A percentile compares a stretch with the other conserved stretches of the same genome.
Evolutionary conservation across 2,113 vertebrate genomes (phyloP).

Genomic region (Corydoras sp.): DNA sequence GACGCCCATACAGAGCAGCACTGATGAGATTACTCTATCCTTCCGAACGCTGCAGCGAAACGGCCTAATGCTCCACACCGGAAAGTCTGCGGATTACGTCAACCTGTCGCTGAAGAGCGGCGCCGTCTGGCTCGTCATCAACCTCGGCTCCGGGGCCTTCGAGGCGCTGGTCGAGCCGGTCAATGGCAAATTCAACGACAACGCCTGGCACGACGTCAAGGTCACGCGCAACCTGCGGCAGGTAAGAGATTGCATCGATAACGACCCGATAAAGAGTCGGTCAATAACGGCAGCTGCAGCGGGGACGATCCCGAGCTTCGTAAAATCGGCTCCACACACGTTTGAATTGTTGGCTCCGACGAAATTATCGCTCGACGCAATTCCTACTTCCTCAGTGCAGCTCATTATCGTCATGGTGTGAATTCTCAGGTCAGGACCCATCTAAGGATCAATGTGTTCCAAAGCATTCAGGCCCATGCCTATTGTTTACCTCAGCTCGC

Average conservation of each 20-base stretch:
- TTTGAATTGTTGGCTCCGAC: no score
- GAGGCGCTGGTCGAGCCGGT: slow-evolving; percentile 94
- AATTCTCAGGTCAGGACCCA: not conserved
- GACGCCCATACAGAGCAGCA: slow-evolving; percentile 95
- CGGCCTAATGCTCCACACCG: slow-evolving; percentile 92
- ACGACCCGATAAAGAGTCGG: not conserved
- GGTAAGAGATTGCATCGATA: slow-evolving; percentile 67
- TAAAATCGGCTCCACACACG: no score
- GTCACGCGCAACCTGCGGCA: slow-evolving; percentile 97
- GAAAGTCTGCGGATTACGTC: slow-evolving; percentile 90
- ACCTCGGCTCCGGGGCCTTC: slow-evolving; percentile 91
- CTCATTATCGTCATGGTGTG: not conserved
- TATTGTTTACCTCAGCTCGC: not conserved
- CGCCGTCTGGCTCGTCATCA: slow-evolving; percentile 95
- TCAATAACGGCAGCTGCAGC: not conserved
- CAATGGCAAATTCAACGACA: slow-evolving; percentile 94
- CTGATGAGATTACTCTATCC: slow-evolving; percentile 89
- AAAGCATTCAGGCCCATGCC: not conserved
- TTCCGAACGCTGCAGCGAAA: slow-evolving; percentile 90
- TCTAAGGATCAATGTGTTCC: not conserved
- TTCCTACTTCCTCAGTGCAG: not conserved
- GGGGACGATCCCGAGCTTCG: not conserved
- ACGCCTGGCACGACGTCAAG: slow-evolving; percentile 86
- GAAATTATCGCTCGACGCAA: no score
- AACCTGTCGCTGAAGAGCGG: slow-evolving; percentile 92